Evolutionary conservation across 2,888 invertebrate genomes (phyloP), one percentile per base, ranked within the genome.

Genomic region (Xestia xanthographa): DNA sequence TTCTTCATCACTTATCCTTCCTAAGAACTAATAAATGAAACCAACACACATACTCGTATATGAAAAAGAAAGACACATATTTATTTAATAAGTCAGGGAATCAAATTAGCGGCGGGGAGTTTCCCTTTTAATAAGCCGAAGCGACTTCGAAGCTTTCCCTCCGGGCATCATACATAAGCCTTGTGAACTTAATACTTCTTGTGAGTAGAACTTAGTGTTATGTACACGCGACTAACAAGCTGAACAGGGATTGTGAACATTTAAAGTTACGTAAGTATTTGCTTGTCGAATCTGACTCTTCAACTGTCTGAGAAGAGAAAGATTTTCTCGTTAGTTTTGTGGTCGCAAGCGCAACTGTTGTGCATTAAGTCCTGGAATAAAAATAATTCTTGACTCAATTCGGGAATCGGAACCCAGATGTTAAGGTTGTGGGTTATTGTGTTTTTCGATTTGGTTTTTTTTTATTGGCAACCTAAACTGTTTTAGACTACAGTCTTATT

Each of bases 141-240:
- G 70, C 58, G 72, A 34, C 45, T 81, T 29, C 5, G 50, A 34
- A 69, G 62, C 41, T n/a, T 53, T 77, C 75, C 79, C 85, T 69
- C 12, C 50, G 74, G 76, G 76, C 70, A 38, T 75, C 34, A 45
- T 66, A 73, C 62, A 60, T 75, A 80, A 77, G 71, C 63, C 71
- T 72, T 72, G 20, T 65, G 41, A 79, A 74, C 70, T 82, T 85
- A 75, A 85, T 85, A 67, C 50, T 85, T 78, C 82, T 58, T 72
- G 72, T 73, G 75, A 73, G 66, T 73, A 60, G 34, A 84, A 81
- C 75, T 73, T 70, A 75, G 68, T 71, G 62, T 43, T 68, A 56
- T 75, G 50, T 75, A 72, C 60, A 74, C 62, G 62, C 50, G 66
- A 80, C 41, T 58, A 70, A 56, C 50, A 62, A 63, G 56, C 60